Percentiles rank a stretch among this genome's conserved stretches.
Conservation (phyloP, 2,113 vertebrate species). For the Sigmodon hispidus region DNA sequence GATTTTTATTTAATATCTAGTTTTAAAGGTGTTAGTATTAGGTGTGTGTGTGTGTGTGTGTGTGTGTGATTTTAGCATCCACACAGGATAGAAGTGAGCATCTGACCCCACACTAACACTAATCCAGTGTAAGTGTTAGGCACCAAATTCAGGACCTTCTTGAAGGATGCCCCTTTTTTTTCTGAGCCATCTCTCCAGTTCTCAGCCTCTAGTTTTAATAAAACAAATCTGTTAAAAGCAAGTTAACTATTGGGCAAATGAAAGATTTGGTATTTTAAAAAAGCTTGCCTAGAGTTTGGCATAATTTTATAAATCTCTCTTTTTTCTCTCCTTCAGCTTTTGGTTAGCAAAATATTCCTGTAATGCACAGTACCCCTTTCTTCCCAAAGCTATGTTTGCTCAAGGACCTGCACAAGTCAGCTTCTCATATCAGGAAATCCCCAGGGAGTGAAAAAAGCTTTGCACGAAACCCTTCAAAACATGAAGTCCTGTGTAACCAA, state of each 20-base stretch:
- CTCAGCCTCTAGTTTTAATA: background rate
- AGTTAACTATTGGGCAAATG: background rate
- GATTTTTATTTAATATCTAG: background rate
- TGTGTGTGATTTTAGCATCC: background rate
- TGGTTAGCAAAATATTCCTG: background rate
- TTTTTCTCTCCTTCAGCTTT: background rate
- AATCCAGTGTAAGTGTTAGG: background rate
- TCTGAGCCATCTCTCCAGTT: background rate
- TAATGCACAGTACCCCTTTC: background rate
- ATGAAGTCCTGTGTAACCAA: conserved; percentile 72
- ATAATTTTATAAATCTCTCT: background rate
- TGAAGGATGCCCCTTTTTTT: background rate
- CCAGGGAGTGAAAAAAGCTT: conserved; percentile 52
- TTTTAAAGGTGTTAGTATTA: background rate
- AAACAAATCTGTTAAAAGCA: background rate
- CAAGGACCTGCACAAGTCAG: conserved; percentile 10
- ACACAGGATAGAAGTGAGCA: too few species aligned
- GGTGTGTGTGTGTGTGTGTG: background rate
- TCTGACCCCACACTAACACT: background rate
- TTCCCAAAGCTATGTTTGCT: background rate
- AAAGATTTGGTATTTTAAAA: background rate
- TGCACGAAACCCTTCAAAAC: conserved; percentile 64
- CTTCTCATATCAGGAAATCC: conserved; percentile 36
- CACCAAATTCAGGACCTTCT: too few species aligned
- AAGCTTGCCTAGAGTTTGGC: background rate